phyloP scores from a whole-genome alignment of 2,113 vertebrate genomes.

The Triplophysa rosa region DNA sequence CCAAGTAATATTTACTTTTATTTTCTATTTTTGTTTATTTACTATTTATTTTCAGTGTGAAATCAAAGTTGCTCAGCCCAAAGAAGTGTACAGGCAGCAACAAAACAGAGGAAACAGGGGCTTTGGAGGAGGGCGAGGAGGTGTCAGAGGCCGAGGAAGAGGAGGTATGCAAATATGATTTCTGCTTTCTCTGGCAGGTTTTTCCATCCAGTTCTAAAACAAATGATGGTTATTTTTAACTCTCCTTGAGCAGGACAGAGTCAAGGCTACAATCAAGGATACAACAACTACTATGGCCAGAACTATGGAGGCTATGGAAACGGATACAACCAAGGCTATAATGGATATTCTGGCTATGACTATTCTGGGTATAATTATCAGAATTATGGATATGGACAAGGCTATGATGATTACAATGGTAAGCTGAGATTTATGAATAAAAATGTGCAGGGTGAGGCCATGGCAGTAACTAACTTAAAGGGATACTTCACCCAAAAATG shows the following conservation, averaged over 20 bases:
- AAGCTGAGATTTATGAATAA: slow-evolving; percentile 42
- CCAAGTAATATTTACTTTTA: too few species aligned
- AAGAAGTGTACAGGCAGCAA: slow-evolving; percentile 88
- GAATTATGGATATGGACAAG: slow-evolving; percentile 85
- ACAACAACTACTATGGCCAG: slow-evolving; percentile 87
- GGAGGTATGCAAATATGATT: slow-evolving; percentile 67
- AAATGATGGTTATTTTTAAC: background rate
- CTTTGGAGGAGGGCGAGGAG: slow-evolving; percentile 73
- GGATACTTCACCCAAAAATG: too few species aligned
- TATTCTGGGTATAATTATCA: slow-evolving; percentile 89
- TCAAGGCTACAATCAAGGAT: slow-evolving; percentile 88
- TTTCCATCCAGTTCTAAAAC: background rate
- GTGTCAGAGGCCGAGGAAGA: slow-evolving; percentile 80
- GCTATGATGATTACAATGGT: slow-evolving; percentile 90
- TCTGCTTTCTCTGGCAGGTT: background rate
- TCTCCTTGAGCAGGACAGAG: slow-evolving; percentile 74
- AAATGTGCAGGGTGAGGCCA: background rate
- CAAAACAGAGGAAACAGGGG: slow-evolving; percentile 76
- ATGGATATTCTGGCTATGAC: slow-evolving; percentile 86
- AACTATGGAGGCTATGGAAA: slow-evolving; percentile 87
- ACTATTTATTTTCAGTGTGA: slow-evolving; percentile 76
- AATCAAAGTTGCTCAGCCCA: slow-evolving; percentile 89
- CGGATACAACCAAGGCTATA: slow-evolving; percentile 85
- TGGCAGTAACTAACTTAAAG: too few species aligned
- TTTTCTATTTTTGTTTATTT: background rate